phyloP scores from a whole-genome alignment of 1,140 invertebrate genomes.

The Argopecten irradians region DNA sequence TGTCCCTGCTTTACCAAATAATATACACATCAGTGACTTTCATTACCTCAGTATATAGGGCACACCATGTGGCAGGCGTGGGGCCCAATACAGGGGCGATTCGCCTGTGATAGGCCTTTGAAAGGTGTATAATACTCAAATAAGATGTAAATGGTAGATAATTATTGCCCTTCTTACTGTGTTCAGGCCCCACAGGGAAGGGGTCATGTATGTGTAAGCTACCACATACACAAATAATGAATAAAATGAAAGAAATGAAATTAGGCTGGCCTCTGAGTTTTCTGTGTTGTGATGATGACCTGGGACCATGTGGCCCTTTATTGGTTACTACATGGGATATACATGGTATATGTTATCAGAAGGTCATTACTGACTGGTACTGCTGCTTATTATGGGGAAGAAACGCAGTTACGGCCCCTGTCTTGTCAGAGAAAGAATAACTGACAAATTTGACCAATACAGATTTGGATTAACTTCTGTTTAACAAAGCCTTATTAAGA shows the following conservation, averaged over 20 bases:
- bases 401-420: too few relatives aligned
- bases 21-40: slow-evolving; percentile 30
- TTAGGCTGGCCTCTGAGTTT: neutral
- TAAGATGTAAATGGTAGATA: slow-evolving; percentile 13
- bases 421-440: too few relatives aligned
- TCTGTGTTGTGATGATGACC: neutral
- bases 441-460: too few relatives aligned
- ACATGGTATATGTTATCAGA: slow-evolving; percentile 36
- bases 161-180: slow-evolving; percentile 17
- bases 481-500: too few relatives aligned
- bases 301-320: neutral
- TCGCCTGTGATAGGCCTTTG: slow-evolving; percentile 48
- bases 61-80: slow-evolving; percentile 14
- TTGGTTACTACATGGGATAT: too few relatives aligned
- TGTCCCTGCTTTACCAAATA: slow-evolving; percentile 34
- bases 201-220: slow-evolving; percentile 16
- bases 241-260: slow-evolving; percentile 12
- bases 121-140: slow-evolving; percentile 11
- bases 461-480: too few relatives aligned
- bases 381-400: too few relatives aligned
- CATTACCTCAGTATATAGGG: slow-evolving; percentile 40
- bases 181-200: slow-evolving; percentile 13
- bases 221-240: slow-evolving; percentile 17
- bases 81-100: slow-evolving; percentile 27
- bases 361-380: too few relatives aligned